Conservation (phyloP, 2,888 invertebrate genomes). For the Polyommatus icarus region DNA sequence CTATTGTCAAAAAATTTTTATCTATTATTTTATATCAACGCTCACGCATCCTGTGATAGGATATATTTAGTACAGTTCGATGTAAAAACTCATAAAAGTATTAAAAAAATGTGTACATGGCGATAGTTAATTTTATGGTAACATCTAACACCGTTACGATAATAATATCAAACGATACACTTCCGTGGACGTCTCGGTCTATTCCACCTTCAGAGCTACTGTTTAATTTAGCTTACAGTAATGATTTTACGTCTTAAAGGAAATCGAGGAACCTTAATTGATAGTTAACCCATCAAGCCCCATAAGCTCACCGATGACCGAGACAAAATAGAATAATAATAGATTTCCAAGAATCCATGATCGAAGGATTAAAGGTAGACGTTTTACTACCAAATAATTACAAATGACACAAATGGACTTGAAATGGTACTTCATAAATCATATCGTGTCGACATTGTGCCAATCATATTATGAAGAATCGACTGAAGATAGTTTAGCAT, state of each 20-base stretch:
- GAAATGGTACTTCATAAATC: neutral
- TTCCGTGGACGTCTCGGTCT: constrained; percentile 52
- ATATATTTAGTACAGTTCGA: constrained; percentile 64
- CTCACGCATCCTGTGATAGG: constrained; percentile 62
- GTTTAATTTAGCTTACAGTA: neutral
- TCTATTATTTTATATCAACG: constrained; percentile 23
- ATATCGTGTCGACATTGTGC: neutral
- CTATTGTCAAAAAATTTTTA: neutral
- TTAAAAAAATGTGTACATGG: constrained; percentile 69
- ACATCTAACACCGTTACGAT: constrained; percentile 63
- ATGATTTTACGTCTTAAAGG: neutral
- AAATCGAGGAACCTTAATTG: neutral
- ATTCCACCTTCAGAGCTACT: constrained; percentile 20
- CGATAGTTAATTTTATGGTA: constrained; percentile 65
- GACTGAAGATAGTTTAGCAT: too few relatives aligned
- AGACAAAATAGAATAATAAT: too few relatives aligned
- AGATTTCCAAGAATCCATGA: too few relatives aligned
- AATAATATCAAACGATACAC: constrained; percentile 63
- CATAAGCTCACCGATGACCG: too few relatives aligned
- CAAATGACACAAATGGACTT: neutral
- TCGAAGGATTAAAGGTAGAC: neutral
- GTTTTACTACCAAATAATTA: neutral
- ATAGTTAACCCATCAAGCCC: too few relatives aligned
- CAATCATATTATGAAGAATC: neutral
- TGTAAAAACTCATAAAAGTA: constrained; percentile 71